Conservation (phyloP, 2,113 vertebrate species). For the Polyodon spathula region DNA sequence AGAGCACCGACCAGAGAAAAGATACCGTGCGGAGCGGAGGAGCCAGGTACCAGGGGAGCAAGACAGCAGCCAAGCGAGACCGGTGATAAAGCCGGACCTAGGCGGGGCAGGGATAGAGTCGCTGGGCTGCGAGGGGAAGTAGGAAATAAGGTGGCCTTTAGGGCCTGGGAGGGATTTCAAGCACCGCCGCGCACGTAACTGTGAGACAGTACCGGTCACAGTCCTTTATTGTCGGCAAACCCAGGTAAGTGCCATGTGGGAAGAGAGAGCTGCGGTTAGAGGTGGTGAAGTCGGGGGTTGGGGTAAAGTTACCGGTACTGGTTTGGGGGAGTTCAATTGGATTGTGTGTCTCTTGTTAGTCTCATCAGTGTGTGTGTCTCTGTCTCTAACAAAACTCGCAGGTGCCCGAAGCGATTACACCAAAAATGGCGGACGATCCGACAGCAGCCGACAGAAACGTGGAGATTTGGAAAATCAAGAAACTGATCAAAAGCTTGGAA, state of each 20-base stretch:
- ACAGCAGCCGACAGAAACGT: slow-evolving; percentile 93
- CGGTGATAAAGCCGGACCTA: background rate
- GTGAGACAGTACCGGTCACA: slow-evolving; percentile 22
- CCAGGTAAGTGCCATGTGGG: slow-evolving; percentile 14
- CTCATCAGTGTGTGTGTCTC: too few species aligned
- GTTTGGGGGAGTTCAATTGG: too few species aligned
- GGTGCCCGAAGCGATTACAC: slow-evolving; percentile 58
- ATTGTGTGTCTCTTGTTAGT: too few species aligned
- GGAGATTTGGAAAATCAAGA: slow-evolving; percentile 99
- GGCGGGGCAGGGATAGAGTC: slow-evolving; percentile 19
- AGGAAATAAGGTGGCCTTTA: slow-evolving; percentile 47
- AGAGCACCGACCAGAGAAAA: slow-evolving; percentile 23
- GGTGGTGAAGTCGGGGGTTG: slow-evolving; percentile 24
- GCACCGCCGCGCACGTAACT: slow-evolving; percentile 43
- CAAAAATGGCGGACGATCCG: slow-evolving; percentile 97
- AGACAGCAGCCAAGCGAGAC: background rate
- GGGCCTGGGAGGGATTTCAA: slow-evolving; percentile 44
- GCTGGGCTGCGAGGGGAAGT: slow-evolving; percentile 36
- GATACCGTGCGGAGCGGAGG: slow-evolving; percentile 48
- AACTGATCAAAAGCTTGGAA: slow-evolving; percentile 95
- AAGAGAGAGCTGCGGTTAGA: slow-evolving; percentile 27
- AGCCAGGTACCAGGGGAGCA: slow-evolving; percentile 45
- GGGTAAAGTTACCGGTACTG: too few species aligned
- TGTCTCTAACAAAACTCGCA: slow-evolving; percentile 15
- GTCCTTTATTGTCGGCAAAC: slow-evolving; percentile 28